Conservation (phyloP, 2,797 vertebrate genomes). For the Coregonus ussuriensis region DNA sequence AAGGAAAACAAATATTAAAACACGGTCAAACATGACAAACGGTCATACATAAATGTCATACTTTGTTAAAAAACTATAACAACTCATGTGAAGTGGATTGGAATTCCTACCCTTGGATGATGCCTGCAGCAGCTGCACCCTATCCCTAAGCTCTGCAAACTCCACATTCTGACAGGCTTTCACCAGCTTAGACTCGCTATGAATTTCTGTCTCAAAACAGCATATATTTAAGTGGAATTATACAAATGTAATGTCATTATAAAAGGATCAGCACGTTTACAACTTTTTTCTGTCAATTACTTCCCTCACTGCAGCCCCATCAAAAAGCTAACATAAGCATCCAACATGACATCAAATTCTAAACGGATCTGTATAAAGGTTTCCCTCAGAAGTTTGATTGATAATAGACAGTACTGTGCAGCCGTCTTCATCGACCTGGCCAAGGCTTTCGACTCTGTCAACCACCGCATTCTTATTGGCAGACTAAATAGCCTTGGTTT, state of each 20-base stretch:
- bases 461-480: no score
- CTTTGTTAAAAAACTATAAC: no score
- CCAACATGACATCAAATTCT: conserved; percentile 4
- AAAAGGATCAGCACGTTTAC: no score
- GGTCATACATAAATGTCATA: background rate
- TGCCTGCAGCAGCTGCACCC: conserved; percentile 80
- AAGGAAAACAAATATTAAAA: background rate
- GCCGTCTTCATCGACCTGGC: no score
- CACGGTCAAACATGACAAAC: background rate
- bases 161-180: conserved; percentile 81
- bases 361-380: background rate
- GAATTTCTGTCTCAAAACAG: no score
- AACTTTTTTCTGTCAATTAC: no score
- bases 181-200: conserved; percentile 75
- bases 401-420: no score
- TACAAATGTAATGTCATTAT: conserved; percentile 65
- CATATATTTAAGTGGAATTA: no score
- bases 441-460: no score
- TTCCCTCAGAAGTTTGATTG: background rate
- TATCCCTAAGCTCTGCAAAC: conserved; percentile 73
- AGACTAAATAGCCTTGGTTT: no score
- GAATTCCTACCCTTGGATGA: conserved; percentile 81
- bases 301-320: background rate
- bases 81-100: background rate
- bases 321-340: conserved; percentile 29